Evolutionary conservation across 2,113 vertebrate species (phyloP), one percentile per base, ranked within the genome.

Genomic region (Psilopsiagon aymara): DNA sequence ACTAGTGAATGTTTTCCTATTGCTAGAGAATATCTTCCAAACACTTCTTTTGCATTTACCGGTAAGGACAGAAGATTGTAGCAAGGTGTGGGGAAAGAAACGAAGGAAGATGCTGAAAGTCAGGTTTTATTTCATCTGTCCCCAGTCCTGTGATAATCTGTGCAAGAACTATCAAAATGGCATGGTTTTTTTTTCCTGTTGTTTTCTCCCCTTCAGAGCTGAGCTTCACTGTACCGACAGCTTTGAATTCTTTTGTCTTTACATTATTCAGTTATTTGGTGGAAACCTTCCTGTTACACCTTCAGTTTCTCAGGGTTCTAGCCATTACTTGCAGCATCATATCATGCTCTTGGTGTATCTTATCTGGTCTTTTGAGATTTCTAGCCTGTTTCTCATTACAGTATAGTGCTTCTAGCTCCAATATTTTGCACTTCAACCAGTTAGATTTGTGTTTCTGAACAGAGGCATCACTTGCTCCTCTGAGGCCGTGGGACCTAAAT

Each of bases 111-210:
- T 41, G 25, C 60, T n/a, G 43, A 27, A 82, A 79, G n/a, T 49
- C 90, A 95, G 51, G 55, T 94, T 88, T 83, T 80, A 67, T 92
- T 90, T 95, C 62, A 6, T 74, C 59, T 51, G 43, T 71, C 90
- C 24, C 68, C 39, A 75, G 43, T 81, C 35, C 77, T 67, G 28
- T 47, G n/a, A 86, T 82, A 92, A 81, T 78, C 69, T 91, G 23
- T 70, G 25, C 73, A 70, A 74, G 76, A 78, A 29, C 11, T 49
- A 67, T 39, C 73, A 39, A 73, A 95, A 43, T 39, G 7, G 6
- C 44, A 11, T 37, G 35, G 35, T 14, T 57, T 67, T 68, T 53
- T 55, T 46, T 62, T 60, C 9, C 6, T 13, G 68, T 46, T 29
- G n/a, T 27, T 68, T 82, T 17, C 39, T 37, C 13, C 20, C 3